Percentiles rank a stretch among this genome's conserved stretches.
These are phyloP conservation scores for Coryphaenoides rupestris DNA, from an alignment of 2,113 vertebrate species.

Conservation along the genomic window DNA sequence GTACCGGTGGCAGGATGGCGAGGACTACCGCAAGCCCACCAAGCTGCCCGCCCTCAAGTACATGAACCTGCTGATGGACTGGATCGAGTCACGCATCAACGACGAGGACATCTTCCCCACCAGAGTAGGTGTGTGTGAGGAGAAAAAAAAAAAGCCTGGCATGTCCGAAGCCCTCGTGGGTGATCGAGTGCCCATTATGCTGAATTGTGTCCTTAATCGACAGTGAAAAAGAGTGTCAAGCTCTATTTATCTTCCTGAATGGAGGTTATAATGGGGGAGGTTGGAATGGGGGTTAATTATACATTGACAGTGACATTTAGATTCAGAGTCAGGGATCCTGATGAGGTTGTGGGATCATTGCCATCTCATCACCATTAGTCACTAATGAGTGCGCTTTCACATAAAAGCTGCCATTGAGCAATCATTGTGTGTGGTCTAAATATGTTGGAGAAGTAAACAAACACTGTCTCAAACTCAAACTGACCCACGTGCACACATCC, in stretches of 20 bases:
- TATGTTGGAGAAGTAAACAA: too few species aligned
- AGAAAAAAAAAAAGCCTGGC: not conserved
- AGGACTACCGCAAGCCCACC: conserved; percentile 88
- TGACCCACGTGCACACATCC: conserved; percentile 15
- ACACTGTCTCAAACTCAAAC: too few species aligned
- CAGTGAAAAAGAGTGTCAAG: not conserved
- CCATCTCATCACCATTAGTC: conserved; percentile 9
- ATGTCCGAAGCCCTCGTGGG: not conserved
- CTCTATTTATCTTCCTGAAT: conserved; percentile 5
- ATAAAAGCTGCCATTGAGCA: too few species aligned
- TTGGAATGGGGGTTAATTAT: conserved; percentile 60
- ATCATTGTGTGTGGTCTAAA: too few species aligned
- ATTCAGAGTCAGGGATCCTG: not conserved
- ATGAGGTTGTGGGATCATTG: conserved; percentile 19
- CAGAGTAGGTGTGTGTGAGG: conserved; percentile 85
- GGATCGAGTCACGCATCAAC: conserved; percentile 95
- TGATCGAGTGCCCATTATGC: conserved; percentile 5
- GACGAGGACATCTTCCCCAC: conserved; percentile 95
- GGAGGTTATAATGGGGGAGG: conserved; percentile 7
- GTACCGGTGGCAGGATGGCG: conserved; percentile 94
- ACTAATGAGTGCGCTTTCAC: not conserved
- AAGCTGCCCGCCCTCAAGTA: conserved; percentile 90
- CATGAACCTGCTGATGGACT: conserved; percentile 96
- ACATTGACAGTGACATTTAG: conserved; percentile 55
- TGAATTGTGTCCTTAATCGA: conserved; percentile 15